phyloP scores from a whole-genome alignment of 2,113 vertebrate species.

The Tetrax tetrax region DNA sequence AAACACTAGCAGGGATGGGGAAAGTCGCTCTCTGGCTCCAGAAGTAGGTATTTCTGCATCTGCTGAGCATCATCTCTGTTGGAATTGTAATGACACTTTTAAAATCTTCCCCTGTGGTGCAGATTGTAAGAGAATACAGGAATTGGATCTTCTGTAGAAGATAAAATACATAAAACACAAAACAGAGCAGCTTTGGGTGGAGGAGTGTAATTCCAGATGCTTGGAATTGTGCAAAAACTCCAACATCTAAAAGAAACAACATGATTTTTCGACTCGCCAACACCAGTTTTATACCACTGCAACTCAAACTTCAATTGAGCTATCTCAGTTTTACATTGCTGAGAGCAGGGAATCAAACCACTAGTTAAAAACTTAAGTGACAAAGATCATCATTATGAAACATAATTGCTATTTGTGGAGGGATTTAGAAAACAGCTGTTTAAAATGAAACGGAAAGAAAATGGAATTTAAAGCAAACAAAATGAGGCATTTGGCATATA shows the following conservation, averaged over 20 bases:
- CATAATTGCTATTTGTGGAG: slow-evolving; percentile 22
- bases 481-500: slow-evolving; percentile 37
- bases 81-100: neutral
- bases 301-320: neutral
- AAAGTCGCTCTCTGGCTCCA: neutral
- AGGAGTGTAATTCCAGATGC: neutral
- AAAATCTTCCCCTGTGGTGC: neutral
- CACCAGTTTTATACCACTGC: neutral
- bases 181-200: neutral
- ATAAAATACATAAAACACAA: neutral
- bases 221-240: neutral
- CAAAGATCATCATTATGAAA: slow-evolving; percentile 44
- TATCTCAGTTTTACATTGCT: neutral
- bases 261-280: neutral
- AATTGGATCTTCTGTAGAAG: neutral
- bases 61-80: neutral
- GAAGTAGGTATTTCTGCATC: neutral
- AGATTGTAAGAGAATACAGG: neutral
- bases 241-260: neutral
- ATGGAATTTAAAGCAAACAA: slow-evolving; percentile 36
- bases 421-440: slow-evolving; percentile 42
- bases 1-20: neutral
- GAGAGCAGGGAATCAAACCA: slow-evolving; percentile 14
- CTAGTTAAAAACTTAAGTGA: slow-evolving; percentile 34
- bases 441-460: slow-evolving; percentile 47